Evolutionary conservation across 1,140 invertebrate species (phyloP).

Genomic region (Nixonia krombeini): DNA sequence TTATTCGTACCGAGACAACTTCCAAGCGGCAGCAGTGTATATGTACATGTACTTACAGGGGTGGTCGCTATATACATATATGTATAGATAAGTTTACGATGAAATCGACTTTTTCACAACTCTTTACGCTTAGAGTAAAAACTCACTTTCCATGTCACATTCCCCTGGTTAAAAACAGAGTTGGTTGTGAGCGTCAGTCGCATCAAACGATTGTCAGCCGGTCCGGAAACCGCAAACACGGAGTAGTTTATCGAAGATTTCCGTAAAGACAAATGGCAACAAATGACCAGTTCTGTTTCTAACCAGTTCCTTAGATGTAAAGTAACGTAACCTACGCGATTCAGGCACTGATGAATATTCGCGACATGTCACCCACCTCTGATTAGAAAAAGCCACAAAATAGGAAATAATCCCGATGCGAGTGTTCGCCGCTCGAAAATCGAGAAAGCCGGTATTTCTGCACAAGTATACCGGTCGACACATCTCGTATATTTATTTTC

Average conservation of each 20-base stretch:
- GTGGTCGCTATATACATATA: neutral
- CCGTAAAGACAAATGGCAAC: too few species aligned
- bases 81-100: neutral
- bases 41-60: neutral
- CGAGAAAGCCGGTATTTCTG: neutral
- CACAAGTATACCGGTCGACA: too few species aligned
- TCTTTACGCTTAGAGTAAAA: neutral
- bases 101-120: neutral
- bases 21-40: too few species aligned
- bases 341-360: neutral
- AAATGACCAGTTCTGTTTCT: neutral
- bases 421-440: constrained; percentile 15
- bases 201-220: neutral
- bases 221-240: too few species aligned
- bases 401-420: constrained; percentile 8
- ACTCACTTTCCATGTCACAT: neutral
- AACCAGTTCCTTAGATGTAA: neutral
- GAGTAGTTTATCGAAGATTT: too few species aligned
- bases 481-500: too few species aligned
- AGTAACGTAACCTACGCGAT: neutral
- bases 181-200: neutral
- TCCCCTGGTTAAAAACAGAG: neutral
- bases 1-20: too few species aligned
- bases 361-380: neutral
- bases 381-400: neutral